These are phyloP conservation scores for Amphipyra berbera DNA, from an alignment of 2,888 invertebrate genomes.

Conservation along the genomic window DNA sequence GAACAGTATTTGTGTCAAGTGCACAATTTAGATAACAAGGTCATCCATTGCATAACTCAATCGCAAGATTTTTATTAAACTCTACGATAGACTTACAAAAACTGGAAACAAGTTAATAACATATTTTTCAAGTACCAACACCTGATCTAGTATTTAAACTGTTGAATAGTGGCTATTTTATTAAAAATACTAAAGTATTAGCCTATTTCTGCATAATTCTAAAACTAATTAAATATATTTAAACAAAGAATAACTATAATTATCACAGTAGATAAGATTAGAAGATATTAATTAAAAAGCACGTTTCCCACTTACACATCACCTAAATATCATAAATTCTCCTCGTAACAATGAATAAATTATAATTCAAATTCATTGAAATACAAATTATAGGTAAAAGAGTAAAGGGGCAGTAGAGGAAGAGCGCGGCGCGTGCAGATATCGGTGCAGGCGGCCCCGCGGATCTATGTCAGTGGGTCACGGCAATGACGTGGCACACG, in stretches of 20 bases:
- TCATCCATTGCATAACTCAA: slow-evolving; percentile 85
- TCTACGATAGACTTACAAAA: slow-evolving; percentile 35
- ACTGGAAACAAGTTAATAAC: slow-evolving; percentile 11
- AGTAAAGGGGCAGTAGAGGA: slow-evolving; percentile 78
- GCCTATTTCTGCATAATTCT: neutral
- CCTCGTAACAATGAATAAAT: slow-evolving; percentile 31
- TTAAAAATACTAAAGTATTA: neutral
- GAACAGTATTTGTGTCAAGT: slow-evolving; percentile 89
- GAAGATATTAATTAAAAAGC: slow-evolving; percentile 19
- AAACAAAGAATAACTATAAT: neutral
- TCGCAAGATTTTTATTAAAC: slow-evolving; percentile 65
- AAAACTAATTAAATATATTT: neutral
- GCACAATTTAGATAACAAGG: slow-evolving; percentile 89
- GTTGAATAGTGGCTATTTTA: neutral
- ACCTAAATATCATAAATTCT: slow-evolving; percentile 21
- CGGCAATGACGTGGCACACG: slow-evolving; percentile 91
- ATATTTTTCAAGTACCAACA: slow-evolving; percentile 5
- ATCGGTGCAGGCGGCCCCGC: slow-evolving; percentile 90
- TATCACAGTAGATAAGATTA: slow-evolving; percentile 1
- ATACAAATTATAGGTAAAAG: slow-evolving; percentile 63
- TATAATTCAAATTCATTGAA: slow-evolving; percentile 52
- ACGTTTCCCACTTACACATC: slow-evolving; percentile 14
- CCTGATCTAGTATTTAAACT: neutral
- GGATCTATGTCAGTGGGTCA: slow-evolving; percentile 93
- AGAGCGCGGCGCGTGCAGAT: slow-evolving; percentile 86